These are phyloP conservation scores for Epizoanthus scotinus DNA, from an alignment of 92 coral and sea anemone genomes.

Conservation along the genomic window DNA sequence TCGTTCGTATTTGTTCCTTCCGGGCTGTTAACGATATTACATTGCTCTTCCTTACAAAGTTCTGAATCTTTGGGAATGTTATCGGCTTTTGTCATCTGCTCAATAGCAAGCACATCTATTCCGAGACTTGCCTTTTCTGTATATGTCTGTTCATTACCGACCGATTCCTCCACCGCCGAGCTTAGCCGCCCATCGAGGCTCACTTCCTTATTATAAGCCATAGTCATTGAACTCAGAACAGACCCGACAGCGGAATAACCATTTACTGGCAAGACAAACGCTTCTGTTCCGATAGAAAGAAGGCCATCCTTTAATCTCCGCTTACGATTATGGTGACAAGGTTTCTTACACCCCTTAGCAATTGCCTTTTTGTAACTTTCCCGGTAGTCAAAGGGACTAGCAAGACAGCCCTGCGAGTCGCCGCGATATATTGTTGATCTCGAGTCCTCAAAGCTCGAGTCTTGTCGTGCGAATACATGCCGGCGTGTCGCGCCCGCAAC, in stretches of 20 bases:
- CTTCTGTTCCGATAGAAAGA: conserved; percentile 4
- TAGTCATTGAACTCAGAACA: not conserved
- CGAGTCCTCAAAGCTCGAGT: conserved; percentile 77
- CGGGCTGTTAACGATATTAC: not conserved
- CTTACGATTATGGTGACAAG: conserved; percentile 50
- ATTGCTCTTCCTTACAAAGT: not conserved
- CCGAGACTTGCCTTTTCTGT: not conserved
- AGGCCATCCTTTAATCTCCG: not conserved
- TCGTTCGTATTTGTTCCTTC: not conserved
- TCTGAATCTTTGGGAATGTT: not conserved
- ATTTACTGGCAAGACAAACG: not conserved
- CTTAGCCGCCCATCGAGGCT: conserved; percentile 1
- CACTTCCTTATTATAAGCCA: not conserved
- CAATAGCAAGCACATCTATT: not conserved
- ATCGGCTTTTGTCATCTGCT: not conserved
- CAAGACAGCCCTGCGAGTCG: conserved; percentile 37
- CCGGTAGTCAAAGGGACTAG: conserved; percentile 72
- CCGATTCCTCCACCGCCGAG: not conserved
- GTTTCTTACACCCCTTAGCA: conserved; percentile 59
- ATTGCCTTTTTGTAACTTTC: conserved; percentile 79
- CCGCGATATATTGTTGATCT: conserved; percentile 67
- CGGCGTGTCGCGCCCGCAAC: conserved; percentile 48
- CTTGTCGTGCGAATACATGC: conserved; percentile 50
- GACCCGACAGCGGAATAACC: not conserved
- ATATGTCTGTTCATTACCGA: not conserved